Conservation (phyloP, 2,888 invertebrate species). For the Archips crataeganus region DNA sequence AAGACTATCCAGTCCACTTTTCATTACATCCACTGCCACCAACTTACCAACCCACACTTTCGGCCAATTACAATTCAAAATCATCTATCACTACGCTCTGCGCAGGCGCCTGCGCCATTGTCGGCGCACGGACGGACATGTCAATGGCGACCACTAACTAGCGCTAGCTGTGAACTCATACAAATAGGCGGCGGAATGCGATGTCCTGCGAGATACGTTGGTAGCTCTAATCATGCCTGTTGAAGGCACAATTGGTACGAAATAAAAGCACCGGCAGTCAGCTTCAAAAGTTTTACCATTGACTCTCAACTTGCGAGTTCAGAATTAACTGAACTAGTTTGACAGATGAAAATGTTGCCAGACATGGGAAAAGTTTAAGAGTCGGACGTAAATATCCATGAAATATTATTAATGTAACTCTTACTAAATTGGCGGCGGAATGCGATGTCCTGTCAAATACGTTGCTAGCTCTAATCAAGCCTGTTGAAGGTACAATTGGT, state of each 20-base stretch:
- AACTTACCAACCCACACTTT: slow-evolving; percentile 3
- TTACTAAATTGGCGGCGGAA: slow-evolving; percentile 70
- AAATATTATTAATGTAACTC: slow-evolving; percentile 50
- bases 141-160: slow-evolving; percentile 75
- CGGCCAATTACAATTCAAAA: slow-evolving; percentile 42
- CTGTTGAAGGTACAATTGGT: slow-evolving; percentile 27
- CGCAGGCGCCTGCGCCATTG: slow-evolving; percentile 62
- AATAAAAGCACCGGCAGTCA: slow-evolving; percentile 3
- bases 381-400: too few relatives aligned
- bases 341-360: too few relatives aligned
- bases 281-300: background rate
- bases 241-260: slow-evolving; percentile 24
- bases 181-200: slow-evolving; percentile 66
- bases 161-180: slow-evolving; percentile 74
- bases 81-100: slow-evolving; percentile 43
- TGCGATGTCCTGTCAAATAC: slow-evolving; percentile 46
- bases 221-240: slow-evolving; percentile 42
- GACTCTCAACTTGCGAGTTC: background rate
- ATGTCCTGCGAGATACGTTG: slow-evolving; percentile 45
- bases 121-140: slow-evolving; percentile 70
- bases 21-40: background rate
- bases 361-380: too few relatives aligned
- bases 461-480: slow-evolving; percentile 44
- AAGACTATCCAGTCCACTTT: too few relatives aligned
- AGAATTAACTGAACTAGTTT: too few relatives aligned